These are phyloP conservation scores for Excalfactoria chinensis DNA, from an alignment of 2,113 vertebrate species.

Conservation along the genomic window DNA sequence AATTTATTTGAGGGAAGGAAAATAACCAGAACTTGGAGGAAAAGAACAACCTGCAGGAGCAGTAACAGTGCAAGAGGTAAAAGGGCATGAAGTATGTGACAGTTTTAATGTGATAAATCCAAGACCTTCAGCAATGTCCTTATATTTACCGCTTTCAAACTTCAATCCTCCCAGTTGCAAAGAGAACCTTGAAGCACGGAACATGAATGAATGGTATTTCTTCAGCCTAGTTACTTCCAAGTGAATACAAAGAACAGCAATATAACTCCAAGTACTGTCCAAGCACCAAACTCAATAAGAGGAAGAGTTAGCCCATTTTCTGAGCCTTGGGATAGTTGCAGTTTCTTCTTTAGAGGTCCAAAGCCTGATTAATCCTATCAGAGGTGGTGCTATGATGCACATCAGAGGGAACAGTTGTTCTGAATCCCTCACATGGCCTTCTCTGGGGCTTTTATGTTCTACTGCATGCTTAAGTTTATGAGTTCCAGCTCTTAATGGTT, in stretches of 20 bases:
- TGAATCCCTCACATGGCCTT: background rate
- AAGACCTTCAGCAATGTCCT: background rate
- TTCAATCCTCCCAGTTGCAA: background rate
- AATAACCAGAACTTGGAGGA: background rate
- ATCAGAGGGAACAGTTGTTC: background rate
- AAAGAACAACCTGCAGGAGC: background rate
- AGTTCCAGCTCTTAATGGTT: background rate
- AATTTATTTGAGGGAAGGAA: constrained; percentile 4
- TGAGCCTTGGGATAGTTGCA: background rate
- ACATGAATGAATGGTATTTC: background rate
- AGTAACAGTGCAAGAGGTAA: background rate
- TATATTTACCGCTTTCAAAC: background rate
- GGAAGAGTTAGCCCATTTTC: background rate
- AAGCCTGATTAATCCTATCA: background rate
- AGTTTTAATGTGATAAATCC: background rate
- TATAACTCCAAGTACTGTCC: background rate
- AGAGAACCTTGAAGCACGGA: background rate
- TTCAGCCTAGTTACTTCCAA: background rate
- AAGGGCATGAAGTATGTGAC: background rate
- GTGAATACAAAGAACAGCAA: background rate
- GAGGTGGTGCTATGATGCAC: background rate
- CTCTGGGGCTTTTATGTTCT: background rate
- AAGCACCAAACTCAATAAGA: background rate
- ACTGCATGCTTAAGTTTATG: background rate
- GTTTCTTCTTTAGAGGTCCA: background rate